Evolutionary conservation across 2,113 vertebrate genomes (phyloP).

Genomic region (Origma solitaria): DNA sequence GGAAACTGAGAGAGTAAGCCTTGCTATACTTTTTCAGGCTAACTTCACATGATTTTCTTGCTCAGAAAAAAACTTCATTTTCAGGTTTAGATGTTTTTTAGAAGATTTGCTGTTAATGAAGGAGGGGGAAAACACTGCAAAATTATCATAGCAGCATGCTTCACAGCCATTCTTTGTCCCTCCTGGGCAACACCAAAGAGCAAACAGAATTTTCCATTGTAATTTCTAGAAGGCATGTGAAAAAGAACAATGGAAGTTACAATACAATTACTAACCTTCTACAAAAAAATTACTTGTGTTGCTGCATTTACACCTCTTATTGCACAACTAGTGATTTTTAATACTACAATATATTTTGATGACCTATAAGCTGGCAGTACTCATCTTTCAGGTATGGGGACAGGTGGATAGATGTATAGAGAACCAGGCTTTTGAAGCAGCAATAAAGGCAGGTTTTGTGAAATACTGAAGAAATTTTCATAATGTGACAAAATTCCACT

Average conservation of each 20-base stretch:
- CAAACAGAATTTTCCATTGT: neutral
- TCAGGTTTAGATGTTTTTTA: neutral
- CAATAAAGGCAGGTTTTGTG: neutral
- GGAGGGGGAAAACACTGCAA: neutral
- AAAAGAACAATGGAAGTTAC: neutral
- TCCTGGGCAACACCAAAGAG: neutral
- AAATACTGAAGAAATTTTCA: neutral
- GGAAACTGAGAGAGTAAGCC: neutral
- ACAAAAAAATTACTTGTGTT: neutral
- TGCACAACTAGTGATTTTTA: neutral
- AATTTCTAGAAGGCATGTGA: neutral
- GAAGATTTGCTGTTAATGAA: neutral
- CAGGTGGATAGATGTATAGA: neutral
- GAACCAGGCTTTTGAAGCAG: neutral
- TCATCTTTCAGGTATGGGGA: neutral
- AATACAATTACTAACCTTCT: neutral
- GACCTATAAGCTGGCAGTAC: neutral
- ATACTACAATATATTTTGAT: neutral
- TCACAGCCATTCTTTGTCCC: neutral
- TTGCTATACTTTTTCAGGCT: neutral
- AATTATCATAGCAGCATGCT: neutral
- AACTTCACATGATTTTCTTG: neutral
- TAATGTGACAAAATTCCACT: neutral
- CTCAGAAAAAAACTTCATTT: neutral
- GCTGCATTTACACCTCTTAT: neutral